Conservation (phyloP, 2,888 invertebrate species). For the Lordiphosa andalusiaca region DNA sequence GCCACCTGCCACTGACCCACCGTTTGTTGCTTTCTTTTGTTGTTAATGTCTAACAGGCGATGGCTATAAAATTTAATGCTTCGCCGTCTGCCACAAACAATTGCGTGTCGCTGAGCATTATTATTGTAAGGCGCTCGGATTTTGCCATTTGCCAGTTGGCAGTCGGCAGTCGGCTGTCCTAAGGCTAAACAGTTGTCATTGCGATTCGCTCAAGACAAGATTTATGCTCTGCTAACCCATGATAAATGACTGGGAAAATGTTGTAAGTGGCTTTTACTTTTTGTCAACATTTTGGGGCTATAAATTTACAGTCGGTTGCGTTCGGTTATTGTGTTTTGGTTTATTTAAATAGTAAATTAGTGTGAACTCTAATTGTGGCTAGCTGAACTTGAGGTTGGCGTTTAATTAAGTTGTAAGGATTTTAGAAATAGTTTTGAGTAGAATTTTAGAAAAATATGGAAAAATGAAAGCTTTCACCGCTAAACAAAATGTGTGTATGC, state of each 20-base stretch:
- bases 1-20: conserved; percentile 2
- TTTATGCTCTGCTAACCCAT: conserved; percentile 58
- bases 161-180: conserved; percentile 24
- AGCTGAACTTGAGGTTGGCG: neutral
- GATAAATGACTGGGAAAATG: conserved; percentile 65
- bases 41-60: conserved; percentile 59
- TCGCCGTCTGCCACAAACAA: conserved; percentile 24
- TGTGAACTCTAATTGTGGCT: conserved; percentile 27
- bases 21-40: conserved; percentile 49
- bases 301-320: conserved; percentile 60
- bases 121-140: conserved; percentile 29
- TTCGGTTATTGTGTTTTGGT: conserved; percentile 28
- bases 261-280: conserved; percentile 47
- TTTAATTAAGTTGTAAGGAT: too few species aligned
- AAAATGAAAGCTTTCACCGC: too few species aligned
- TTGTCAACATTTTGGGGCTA: conserved; percentile 40
- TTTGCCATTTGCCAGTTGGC: conserved; percentile 39
- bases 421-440: too few species aligned
- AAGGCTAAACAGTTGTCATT: conserved; percentile 55
- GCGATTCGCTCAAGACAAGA: conserved; percentile 60
- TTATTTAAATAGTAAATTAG: conserved; percentile 23
- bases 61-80: conserved; percentile 67
- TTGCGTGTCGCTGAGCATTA: conserved; percentile 51
- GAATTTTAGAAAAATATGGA: too few species aligned
- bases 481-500: too few species aligned